Evolutionary conservation across 2,797 vertebrate species (phyloP).

Genomic region (Brachyrhaphis roseni): DNA sequence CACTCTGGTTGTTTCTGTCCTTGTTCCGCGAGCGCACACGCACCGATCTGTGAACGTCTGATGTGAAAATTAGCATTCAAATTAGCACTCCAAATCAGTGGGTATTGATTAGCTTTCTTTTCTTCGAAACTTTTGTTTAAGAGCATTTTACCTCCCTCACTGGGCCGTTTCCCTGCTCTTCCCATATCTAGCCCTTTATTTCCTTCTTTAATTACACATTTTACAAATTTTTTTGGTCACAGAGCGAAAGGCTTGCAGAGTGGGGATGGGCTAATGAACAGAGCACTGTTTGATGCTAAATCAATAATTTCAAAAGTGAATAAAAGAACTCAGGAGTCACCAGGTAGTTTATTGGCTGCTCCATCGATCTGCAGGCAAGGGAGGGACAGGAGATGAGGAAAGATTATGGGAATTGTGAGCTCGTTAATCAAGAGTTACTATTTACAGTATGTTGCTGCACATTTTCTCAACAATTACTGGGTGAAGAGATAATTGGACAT

Average conservation of each 20-base stretch:
- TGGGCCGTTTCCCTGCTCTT: slow-evolving; percentile 34
- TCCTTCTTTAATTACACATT: slow-evolving; percentile 10
- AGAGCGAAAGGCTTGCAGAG: slow-evolving; percentile 22
- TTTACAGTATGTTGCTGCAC: background rate
- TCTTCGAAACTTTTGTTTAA: slow-evolving; percentile 41
- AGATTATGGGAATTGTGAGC: slow-evolving; percentile 12
- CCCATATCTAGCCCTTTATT: slow-evolving; percentile 23
- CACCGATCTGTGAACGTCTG: slow-evolving; percentile 59
- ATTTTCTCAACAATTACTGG: slow-evolving; percentile 6
- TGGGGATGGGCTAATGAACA: slow-evolving; percentile 48
- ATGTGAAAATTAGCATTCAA: slow-evolving; percentile 71
- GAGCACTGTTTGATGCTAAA: slow-evolving; percentile 67
- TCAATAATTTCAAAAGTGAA: slow-evolving; percentile 65
- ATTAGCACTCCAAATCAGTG: slow-evolving; percentile 59
- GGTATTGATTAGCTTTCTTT: slow-evolving; percentile 63
- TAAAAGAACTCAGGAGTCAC: slow-evolving; percentile 59
- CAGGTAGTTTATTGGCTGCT: slow-evolving; percentile 35
- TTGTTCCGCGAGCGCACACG: slow-evolving; percentile 24
- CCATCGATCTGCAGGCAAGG: slow-evolving; percentile 8
- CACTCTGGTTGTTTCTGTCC: slow-evolving; percentile 43
- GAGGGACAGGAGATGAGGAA: slow-evolving; percentile 19
- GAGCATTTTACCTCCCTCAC: slow-evolving; percentile 23
- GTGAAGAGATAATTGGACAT: background rate
- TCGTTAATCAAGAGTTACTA: slow-evolving; percentile 16
- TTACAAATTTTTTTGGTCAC: slow-evolving; percentile 32